Evolutionary conservation across 2,888 invertebrate species (phyloP).

Genomic region (Meganola albula): DNA sequence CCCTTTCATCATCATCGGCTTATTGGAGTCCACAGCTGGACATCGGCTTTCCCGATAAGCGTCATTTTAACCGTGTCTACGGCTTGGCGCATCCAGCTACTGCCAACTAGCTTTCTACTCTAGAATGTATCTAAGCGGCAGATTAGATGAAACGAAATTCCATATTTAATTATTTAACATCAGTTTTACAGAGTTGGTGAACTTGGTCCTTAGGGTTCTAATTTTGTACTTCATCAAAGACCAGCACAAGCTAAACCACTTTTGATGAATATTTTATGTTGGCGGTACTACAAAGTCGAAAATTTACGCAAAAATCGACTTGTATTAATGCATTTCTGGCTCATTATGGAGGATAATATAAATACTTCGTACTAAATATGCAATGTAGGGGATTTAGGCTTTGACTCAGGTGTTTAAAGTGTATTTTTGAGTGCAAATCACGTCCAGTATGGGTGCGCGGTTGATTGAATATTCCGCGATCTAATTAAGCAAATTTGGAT

Average conservation of each 20-base stretch:
- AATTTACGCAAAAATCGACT: slow-evolving; percentile 9
- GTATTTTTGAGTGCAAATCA: slow-evolving; percentile 7
- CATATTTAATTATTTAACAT: too few species aligned
- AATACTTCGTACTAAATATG: neutral
- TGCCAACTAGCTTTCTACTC: too few species aligned
- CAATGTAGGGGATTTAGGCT: slow-evolving; percentile 6
- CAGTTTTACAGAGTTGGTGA: too few species aligned
- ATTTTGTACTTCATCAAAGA: slow-evolving; percentile 38
- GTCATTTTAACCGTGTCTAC: too few species aligned
- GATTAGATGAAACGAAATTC: too few species aligned
- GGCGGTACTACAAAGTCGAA: slow-evolving; percentile 22
- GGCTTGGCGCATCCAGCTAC: too few species aligned
- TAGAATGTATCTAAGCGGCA: too few species aligned
- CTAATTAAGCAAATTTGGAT: slow-evolving; percentile 25
- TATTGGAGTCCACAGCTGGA: too few species aligned
- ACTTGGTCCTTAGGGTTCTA: slow-evolving; percentile 34
- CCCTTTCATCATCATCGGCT: too few species aligned
- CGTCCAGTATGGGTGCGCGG: slow-evolving; percentile 12
- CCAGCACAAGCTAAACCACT: slow-evolving; percentile 21
- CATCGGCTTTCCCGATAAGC: too few species aligned
- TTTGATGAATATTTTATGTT: slow-evolving; percentile 38
- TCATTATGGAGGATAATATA: neutral
- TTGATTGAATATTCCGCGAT: slow-evolving; percentile 25
- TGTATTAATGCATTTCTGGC: slow-evolving; percentile 8
- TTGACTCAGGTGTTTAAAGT: neutral